Evolutionary conservation across 2,888 invertebrate species (phyloP), one percentile per base, ranked within the genome.

Genomic region (Drosophila parthenogenetica): DNA sequence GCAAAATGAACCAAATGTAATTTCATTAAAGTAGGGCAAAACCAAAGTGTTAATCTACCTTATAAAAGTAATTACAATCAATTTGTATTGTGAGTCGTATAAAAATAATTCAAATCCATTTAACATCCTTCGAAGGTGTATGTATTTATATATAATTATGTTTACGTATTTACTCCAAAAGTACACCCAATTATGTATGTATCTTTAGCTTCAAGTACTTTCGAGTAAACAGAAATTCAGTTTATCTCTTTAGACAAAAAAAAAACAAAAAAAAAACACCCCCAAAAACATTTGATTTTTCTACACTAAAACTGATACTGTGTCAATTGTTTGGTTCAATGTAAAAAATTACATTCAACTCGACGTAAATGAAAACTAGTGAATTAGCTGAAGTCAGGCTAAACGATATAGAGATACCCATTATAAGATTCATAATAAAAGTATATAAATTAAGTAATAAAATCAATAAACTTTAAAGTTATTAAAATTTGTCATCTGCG

Each of bases 221-320:
- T 48, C 11, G 14, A 37, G 51, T 67, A 68, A 69, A 69, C 68
- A 67, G 32, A 59, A 54, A 54, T 54, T 43, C 42, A 67, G 69
- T 68, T 67, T 68, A 69, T 68, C 59, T 51, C 40, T 49, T 32
- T 11, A 19, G 25, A 25, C 14, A 19, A 50, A 50, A 50, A 22
- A 42, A 51, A 46, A 29, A 39, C 4, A 22, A 46, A 22, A 35
- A 43, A 17, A 58, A 57, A 50, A 48, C 67, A 48, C 67, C 58
- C 67, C 51, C 58, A 66, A 63, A 14, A 66, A 29, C 50, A 29
- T 29, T 29, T 29, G 39, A 40, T 45, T 66, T 55, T 43, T 43
- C 43, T 50, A 22, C 29, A 45, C 22, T 22, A 5, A 5, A 22
- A 22, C 42, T 39, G 37, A 45, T 37, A 37, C 53, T 17, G 45